Percentiles rank a stretch among this genome's conserved stretches.
Evolutionary conservation across 2,113 vertebrate species (phyloP).

Genomic region (Phocoena phocoena): DNA sequence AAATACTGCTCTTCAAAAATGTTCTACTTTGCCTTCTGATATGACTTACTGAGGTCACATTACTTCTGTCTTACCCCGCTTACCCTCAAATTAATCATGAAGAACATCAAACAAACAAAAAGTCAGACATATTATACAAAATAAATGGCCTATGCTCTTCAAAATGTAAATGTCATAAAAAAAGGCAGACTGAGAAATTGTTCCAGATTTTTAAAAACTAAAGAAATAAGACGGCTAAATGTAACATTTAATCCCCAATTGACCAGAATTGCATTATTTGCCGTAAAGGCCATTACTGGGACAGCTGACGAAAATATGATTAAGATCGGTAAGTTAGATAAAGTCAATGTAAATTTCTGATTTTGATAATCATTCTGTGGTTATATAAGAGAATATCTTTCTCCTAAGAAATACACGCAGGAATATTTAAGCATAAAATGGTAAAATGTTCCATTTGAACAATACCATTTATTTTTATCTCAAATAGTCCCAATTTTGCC

Average conservation of each 20-base stretch:
- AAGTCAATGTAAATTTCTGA: background rate
- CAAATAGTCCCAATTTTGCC: background rate
- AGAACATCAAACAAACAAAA: background rate
- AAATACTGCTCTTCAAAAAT: background rate
- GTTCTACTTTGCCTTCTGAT: background rate
- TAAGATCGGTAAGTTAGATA: background rate
- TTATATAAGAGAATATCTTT: background rate
- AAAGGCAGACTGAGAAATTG: background rate
- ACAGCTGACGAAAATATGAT: background rate
- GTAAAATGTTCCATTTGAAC: background rate
- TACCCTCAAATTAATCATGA: background rate
- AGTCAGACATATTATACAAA: background rate
- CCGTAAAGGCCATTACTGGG: background rate
- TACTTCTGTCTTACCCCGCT: background rate
- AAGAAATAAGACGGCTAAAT: background rate
- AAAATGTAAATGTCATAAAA: background rate
- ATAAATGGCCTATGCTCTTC: background rate
- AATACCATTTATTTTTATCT: conserved; percentile 4
- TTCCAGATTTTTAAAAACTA: background rate
- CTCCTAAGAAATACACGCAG: background rate
- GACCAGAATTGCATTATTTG: background rate
- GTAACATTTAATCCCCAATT: background rate
- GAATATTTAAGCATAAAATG: background rate
- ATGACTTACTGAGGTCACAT: background rate
- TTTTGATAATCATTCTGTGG: background rate